A percentile compares a stretch with the other conserved stretches of the same genome.
Conservation (phyloP, 2,888 invertebrate genomes). For the Trachelus troglodyta region DNA sequence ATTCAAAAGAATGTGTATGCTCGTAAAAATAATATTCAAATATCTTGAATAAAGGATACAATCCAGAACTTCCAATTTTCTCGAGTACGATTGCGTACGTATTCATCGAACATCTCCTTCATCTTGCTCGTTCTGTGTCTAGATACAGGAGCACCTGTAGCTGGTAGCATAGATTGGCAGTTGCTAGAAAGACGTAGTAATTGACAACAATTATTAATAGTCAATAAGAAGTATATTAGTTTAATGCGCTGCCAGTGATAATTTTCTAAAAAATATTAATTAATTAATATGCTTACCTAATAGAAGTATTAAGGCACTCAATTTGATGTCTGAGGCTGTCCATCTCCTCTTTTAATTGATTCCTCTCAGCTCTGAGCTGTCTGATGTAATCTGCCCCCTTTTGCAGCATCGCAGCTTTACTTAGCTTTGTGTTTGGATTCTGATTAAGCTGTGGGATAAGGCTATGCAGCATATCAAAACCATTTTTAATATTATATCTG, state of each 20-base stretch:
- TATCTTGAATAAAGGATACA: conserved; percentile 77
- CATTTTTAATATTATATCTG: conserved; percentile 94
- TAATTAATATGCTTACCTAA: conserved; percentile 74
- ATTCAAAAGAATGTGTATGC: conserved; percentile 7
- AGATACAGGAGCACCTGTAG: conserved; percentile 94
- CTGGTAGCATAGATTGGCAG: conserved; percentile 94
- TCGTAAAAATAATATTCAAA: background rate
- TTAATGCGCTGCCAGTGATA: background rate
- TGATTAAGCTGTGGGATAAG: conserved; percentile 91
- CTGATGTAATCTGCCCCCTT: conserved; percentile 96
- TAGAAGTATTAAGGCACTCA: conserved; percentile 89
- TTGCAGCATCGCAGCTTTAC: conserved; percentile 96
- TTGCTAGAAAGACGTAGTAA: conserved; percentile 72
- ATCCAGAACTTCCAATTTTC: conserved; percentile 99
- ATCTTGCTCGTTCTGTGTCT: conserved; percentile 90
- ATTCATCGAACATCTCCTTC: conserved; percentile 93
- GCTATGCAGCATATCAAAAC: conserved; percentile 93
- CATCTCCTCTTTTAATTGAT: conserved; percentile 90
- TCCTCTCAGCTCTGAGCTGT: conserved; percentile 86
- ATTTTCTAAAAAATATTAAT: conserved; percentile 7
- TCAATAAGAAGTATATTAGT: conserved; percentile 1
- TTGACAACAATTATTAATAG: conserved; percentile 8
- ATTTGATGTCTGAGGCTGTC: conserved; percentile 88
- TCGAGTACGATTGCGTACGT: conserved; percentile 86
- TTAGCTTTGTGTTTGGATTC: conserved; percentile 91